A percentile compares a stretch with the other conserved stretches of the same genome.
Evolutionary conservation across 2,888 invertebrate species (phyloP).

Genomic region (Uropetala carovei): DNA sequence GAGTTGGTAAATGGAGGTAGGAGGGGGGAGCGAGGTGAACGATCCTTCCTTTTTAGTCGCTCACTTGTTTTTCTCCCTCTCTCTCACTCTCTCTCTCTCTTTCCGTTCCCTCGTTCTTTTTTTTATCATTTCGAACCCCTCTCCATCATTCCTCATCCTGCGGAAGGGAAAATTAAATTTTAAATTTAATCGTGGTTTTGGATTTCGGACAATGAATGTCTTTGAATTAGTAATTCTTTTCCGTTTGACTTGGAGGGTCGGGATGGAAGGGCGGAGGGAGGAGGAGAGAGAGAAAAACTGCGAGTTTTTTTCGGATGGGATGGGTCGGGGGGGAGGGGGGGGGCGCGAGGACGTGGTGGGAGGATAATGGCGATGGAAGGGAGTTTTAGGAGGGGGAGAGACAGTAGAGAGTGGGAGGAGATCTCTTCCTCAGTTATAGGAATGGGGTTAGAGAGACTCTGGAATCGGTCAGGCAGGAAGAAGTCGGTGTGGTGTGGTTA

Average conservation of each 20-base stretch:
- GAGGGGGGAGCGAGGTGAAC: conserved; percentile 7
- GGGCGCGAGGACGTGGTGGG: neutral
- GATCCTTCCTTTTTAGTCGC: conserved; percentile 55
- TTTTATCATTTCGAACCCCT: conserved; percentile 61
- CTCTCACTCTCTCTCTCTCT: neutral
- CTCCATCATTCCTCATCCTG: conserved; percentile 61
- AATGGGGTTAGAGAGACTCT: neutral
- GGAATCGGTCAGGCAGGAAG: neutral
- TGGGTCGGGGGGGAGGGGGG: neutral
- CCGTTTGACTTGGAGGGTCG: conserved; percentile 58
- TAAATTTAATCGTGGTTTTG: conserved; percentile 63
- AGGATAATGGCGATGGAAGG: neutral
- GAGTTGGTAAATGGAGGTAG: neutral
- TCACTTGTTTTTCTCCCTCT: conserved; percentile 50
- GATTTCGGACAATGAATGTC: conserved; percentile 64
- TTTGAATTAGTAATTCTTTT: conserved; percentile 63
- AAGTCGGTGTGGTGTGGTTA: neutral
- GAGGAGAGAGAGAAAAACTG: neutral
- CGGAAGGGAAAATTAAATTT: conserved; percentile 64
- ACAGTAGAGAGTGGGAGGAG: neutral
- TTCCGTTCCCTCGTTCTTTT: conserved; percentile 7
- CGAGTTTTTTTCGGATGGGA: neutral
- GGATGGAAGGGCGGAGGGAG: neutral
- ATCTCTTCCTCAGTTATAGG: no score
- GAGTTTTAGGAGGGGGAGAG: neutral